Conservation (phyloP, 2,113 vertebrate species). For the Syngnathus floridae region DNA sequence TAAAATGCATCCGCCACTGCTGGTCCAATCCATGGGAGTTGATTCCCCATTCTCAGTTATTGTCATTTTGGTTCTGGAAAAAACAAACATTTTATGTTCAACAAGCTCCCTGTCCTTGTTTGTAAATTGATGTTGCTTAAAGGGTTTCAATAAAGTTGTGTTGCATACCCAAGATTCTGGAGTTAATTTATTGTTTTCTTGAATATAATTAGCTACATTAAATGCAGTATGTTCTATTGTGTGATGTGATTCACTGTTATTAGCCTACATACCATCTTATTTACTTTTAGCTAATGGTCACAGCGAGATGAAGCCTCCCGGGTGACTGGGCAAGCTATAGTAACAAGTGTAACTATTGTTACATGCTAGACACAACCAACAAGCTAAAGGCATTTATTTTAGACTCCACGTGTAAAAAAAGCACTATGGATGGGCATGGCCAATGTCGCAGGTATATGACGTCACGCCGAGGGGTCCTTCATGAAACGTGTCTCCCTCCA, state of each 20-base stretch:
- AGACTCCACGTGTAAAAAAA: not conserved
- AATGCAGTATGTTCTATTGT: not conserved
- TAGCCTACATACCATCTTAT: not conserved
- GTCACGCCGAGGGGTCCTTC: conserved; percentile 51
- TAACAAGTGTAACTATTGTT: too few species aligned
- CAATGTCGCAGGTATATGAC: conserved; percentile 45
- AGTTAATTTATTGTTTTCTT: conserved; percentile 25
- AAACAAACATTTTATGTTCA: conserved; percentile 57
- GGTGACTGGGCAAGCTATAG: not conserved
- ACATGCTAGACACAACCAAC: too few species aligned
- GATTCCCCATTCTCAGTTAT: conserved; percentile 47
- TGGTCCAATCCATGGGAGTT: conserved; percentile 69
- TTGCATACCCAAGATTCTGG: conserved; percentile 61
- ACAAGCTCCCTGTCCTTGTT: conserved; percentile 64
- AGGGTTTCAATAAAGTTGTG: conserved; percentile 79
- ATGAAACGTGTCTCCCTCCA: conserved; percentile 41
- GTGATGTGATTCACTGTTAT: not conserved
- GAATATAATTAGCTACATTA: not conserved
- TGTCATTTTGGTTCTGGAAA: conserved; percentile 61
- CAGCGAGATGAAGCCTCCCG: not conserved
- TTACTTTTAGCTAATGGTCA: not conserved
- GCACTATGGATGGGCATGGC: not conserved
- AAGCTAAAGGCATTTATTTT: too few species aligned
- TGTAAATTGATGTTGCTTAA: conserved; percentile 75
- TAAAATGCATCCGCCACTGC: conserved; percentile 67